A percentile compares a stretch with the other conserved stretches of the same genome.
Evolutionary conservation across 2,797 vertebrate species (phyloP).

Genomic region (Heliangelus exortis): DNA sequence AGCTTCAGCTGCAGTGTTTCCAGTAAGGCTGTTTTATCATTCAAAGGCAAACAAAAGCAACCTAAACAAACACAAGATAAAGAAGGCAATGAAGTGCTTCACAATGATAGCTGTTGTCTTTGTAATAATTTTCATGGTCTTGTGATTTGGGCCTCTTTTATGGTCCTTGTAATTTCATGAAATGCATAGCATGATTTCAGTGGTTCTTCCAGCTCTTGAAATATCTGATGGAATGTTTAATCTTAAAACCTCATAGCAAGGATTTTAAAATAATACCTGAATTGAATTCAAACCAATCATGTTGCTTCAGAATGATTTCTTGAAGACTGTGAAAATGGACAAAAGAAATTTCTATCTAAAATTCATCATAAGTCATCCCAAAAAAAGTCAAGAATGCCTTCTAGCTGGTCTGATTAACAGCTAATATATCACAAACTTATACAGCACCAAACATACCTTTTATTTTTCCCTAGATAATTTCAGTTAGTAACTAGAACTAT

Average conservation of each 20-base stretch:
- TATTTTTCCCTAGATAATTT: not conserved
- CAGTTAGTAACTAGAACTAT: not conserved
- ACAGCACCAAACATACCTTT: not conserved
- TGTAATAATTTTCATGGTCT: not conserved
- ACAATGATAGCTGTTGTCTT: not conserved
- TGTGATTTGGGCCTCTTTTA: not conserved
- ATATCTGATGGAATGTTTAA: not conserved
- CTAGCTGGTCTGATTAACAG: not conserved
- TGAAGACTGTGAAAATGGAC: not conserved
- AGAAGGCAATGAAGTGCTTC: not conserved
- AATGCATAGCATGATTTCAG: not conserved
- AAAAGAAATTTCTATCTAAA: not conserved
- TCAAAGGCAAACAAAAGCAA: not conserved
- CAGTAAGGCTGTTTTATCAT: not conserved
- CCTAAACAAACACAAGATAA: not conserved
- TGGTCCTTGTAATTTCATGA: not conserved
- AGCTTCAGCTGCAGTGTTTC: not conserved
- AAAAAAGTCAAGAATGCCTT: not conserved
- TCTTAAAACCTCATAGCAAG: not conserved
- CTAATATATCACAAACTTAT: not conserved
- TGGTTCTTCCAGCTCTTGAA: not conserved
- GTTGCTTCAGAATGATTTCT: not conserved
- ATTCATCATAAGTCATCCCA: not conserved
- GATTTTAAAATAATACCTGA: slow-evolving; percentile 5
- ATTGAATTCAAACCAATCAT: not conserved